A percentile compares a stretch with the other conserved stretches of the same genome.
Evolutionary conservation across 1,140 invertebrate genomes (phyloP).

Genomic region (Apis florea): DNA sequence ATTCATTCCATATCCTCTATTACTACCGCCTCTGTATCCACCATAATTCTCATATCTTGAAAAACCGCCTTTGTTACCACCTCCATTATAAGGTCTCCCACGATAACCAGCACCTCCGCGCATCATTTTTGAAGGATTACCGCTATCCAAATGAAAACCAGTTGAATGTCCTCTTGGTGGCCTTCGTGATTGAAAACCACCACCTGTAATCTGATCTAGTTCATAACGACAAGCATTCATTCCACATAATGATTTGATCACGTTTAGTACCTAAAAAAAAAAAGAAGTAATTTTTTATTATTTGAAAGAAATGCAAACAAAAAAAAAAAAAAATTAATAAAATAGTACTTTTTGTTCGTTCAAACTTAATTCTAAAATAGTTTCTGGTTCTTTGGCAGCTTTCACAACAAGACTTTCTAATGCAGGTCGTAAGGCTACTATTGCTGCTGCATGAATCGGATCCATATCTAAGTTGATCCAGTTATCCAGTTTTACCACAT

Average conservation of each 20-base stretch:
- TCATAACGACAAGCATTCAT: constrained; percentile 87
- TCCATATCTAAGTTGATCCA: constrained; percentile 96
- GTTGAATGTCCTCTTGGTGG: constrained; percentile 74
- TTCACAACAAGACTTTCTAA: constrained; percentile 92
- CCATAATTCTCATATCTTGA: constrained; percentile 28
- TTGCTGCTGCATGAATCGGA: constrained; percentile 87
- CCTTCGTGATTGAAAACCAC: constrained; percentile 76
- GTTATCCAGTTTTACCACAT: constrained; percentile 90
- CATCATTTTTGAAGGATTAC: constrained; percentile 60
- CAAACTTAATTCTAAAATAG: constrained; percentile 81
- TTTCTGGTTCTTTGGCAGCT: constrained; percentile 89
- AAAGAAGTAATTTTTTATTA: background rate
- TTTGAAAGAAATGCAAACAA: too few species aligned
- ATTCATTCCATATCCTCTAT: constrained; percentile 40
- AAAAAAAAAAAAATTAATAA: background rate
- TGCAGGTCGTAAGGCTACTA: constrained; percentile 92
- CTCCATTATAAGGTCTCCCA: constrained; percentile 25
- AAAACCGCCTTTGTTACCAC: background rate
- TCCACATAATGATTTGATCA: constrained; percentile 86
- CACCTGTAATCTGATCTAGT: constrained; percentile 81
- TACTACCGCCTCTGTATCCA: constrained; percentile 39
- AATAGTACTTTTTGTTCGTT: constrained; percentile 81
- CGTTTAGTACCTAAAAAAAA: constrained; percentile 81
- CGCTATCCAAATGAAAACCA: constrained; percentile 36
- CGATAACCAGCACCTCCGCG: constrained; percentile 47